These are phyloP conservation scores for Trichonephila inaurata DNA, from an alignment of 1,140 invertebrate genomes.

Conservation along the genomic window DNA sequence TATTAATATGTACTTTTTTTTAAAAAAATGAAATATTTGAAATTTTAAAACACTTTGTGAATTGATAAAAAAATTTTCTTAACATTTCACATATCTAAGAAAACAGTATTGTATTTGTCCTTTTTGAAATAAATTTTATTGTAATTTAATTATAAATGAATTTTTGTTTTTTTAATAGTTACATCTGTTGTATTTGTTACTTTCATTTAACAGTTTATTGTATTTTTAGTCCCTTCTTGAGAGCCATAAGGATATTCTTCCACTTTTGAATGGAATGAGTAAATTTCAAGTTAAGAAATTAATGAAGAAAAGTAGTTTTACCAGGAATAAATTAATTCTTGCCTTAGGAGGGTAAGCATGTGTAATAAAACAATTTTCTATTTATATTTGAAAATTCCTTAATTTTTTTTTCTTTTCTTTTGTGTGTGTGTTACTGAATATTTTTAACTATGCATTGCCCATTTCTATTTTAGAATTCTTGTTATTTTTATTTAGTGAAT, in stretches of 20 bases:
- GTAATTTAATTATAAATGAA: not conserved
- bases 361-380: too few species aligned
- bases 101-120: too few species aligned
- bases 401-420: too few species aligned
- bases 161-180: not conserved
- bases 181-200: not conserved
- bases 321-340: slow-evolving; percentile 3
- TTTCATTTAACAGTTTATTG: not conserved
- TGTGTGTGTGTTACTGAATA: too few species aligned
- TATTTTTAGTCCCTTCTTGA: slow-evolving; percentile 27
- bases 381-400: too few species aligned
- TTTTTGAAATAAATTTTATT: too few species aligned
- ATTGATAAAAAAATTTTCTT: not conserved
- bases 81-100: not conserved
- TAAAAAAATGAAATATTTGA: too few species aligned
- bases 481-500: too few species aligned
- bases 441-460: too few species aligned
- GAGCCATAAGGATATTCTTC: slow-evolving; percentile 16
- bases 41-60: too few species aligned
- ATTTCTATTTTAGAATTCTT: too few species aligned
- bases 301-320: not conserved
- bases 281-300: slow-evolving; percentile 26
- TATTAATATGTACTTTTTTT: slow-evolving; percentile 2
- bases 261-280: slow-evolving; percentile 2
- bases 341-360: slow-evolving; percentile 30